Base-by-base conservation (phyloP, 2,113 vertebrate genomes). In the Cathartes aura region DNA sequence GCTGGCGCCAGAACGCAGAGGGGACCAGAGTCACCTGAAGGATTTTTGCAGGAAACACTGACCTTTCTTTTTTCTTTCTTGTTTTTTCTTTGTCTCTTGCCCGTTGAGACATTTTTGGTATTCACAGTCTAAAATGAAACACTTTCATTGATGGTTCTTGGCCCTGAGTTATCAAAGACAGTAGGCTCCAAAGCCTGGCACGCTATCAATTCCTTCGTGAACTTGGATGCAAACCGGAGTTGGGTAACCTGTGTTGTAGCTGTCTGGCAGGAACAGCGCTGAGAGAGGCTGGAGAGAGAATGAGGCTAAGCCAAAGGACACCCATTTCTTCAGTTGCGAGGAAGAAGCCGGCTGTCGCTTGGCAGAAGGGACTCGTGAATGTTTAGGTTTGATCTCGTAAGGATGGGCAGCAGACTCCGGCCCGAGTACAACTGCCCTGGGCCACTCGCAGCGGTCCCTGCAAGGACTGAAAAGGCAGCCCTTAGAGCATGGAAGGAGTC, bases 191-290 rank as follows among this genome's bases (percentile, higher is more conserved):
- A 59, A 62, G 52, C 52, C 48, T 94, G 73, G 74, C 34, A 55
- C 0, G 0, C 7, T 9, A 9, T 40, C 66, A 60, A 15, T 13
- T 55, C 59, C 66, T 42, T 11, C 1, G 0, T 24, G 80, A 67
- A 5, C 60, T 8, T 40, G 64, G 53, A 87, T n/a, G 73, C 45
- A 34, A 18, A 19, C 8, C 19, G 55, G 74, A 68, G 12, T 1
- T 4, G 5, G 32, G 48, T 30, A 40, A 64, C 15, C 53, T 23
- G 40, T 6, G 66, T 24, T 38, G 66, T 23, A 15, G 55, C 48
- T 48, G 66, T 59, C 63, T 84, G 91, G 59, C 55, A 91, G 47
- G 34, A 89, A 2, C 38, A 21, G 80, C 4, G 2, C 40, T 3
- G 58, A n/a, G 42, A 56, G 48, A 32, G 32, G 59, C 63, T 89